These are phyloP conservation scores for Tautogolabrus adspersus DNA, from an alignment of 2,113 vertebrate species.

Conservation along the genomic window DNA sequence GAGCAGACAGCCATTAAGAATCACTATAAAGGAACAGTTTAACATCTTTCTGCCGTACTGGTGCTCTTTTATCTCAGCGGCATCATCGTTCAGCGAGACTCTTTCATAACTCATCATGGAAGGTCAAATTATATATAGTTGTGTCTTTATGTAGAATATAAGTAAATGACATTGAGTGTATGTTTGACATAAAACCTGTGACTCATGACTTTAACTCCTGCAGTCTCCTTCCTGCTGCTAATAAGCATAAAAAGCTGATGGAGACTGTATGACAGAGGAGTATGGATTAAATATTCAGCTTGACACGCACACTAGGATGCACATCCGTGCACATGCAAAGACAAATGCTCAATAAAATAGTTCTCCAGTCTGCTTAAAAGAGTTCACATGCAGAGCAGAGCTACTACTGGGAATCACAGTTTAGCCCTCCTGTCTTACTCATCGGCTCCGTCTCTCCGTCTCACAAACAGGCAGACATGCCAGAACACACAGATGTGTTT, in stretches of 20 bases:
- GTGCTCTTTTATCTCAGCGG: neutral
- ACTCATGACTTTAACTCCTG: neutral
- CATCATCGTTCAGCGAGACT: neutral
- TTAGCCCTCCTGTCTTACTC: slow-evolving; percentile 61
- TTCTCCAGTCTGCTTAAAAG: slow-evolving; percentile 59
- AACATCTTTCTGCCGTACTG: neutral
- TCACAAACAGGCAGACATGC: slow-evolving; percentile 39
- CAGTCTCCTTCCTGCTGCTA: slow-evolving; percentile 19
- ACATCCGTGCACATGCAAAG: slow-evolving; percentile 16
- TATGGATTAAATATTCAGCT: slow-evolving; percentile 50
- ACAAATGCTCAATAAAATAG: slow-evolving; percentile 43
- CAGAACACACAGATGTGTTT: slow-evolving; percentile 35
- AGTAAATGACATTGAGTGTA: neutral
- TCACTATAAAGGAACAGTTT: too few species aligned
- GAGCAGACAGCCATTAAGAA: too few species aligned
- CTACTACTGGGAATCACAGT: slow-evolving; percentile 65
- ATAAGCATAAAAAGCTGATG: slow-evolving; percentile 34
- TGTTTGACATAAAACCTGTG: neutral
- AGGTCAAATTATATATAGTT: too few species aligned
- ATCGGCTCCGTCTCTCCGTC: slow-evolving; percentile 26
- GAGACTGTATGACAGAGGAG: slow-evolving; percentile 22
- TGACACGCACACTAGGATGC: slow-evolving; percentile 28
- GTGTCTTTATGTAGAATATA: neutral
- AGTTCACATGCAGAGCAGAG: slow-evolving; percentile 71
- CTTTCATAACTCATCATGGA: neutral